These are phyloP conservation scores for Lapara coniferarum DNA, from an alignment of 2,888 invertebrate genomes.

Conservation along the genomic window DNA sequence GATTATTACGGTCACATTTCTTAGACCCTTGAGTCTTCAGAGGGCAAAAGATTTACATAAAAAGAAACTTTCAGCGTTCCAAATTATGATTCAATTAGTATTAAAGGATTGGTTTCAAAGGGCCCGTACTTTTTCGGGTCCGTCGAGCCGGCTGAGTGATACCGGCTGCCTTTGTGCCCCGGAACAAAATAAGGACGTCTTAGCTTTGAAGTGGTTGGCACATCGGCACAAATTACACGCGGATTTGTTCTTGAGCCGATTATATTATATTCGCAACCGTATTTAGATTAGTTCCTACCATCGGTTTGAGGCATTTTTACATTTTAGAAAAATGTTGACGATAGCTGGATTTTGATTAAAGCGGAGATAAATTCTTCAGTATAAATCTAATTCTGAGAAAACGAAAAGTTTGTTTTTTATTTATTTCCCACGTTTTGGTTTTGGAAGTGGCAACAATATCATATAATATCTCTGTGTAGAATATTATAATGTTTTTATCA, in stretches of 20 bases:
- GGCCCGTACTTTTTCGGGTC: slow-evolving; percentile 78
- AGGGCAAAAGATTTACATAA: slow-evolving; percentile 79
- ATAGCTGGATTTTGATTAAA: background rate
- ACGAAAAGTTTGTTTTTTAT: too few species aligned
- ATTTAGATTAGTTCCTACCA: slow-evolving; percentile 12
- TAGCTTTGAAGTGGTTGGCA: slow-evolving; percentile 68
- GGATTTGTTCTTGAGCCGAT: slow-evolving; percentile 46
- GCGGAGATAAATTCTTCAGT: background rate
- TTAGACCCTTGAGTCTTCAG: slow-evolving; percentile 67
- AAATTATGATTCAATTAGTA: slow-evolving; percentile 84
- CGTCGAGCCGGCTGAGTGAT: slow-evolving; percentile 61
- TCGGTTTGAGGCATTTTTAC: background rate
- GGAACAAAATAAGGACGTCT: slow-evolving; percentile 76
- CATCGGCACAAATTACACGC: slow-evolving; percentile 66
- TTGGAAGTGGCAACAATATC: too few species aligned
- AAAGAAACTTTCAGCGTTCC: slow-evolving; percentile 79
- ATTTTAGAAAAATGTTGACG: background rate
- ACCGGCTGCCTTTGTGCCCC: slow-evolving; percentile 75
- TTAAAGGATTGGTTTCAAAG: slow-evolving; percentile 81
- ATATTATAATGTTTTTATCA: too few species aligned
- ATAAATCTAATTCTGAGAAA: too few species aligned
- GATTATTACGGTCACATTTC: slow-evolving; percentile 72
- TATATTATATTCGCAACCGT: slow-evolving; percentile 9
- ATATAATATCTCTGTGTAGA: too few species aligned
- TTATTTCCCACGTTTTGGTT: too few species aligned